Evolutionary conservation across 2,797 vertebrate genomes (phyloP).

Genomic region (Limosa lapponica): DNA sequence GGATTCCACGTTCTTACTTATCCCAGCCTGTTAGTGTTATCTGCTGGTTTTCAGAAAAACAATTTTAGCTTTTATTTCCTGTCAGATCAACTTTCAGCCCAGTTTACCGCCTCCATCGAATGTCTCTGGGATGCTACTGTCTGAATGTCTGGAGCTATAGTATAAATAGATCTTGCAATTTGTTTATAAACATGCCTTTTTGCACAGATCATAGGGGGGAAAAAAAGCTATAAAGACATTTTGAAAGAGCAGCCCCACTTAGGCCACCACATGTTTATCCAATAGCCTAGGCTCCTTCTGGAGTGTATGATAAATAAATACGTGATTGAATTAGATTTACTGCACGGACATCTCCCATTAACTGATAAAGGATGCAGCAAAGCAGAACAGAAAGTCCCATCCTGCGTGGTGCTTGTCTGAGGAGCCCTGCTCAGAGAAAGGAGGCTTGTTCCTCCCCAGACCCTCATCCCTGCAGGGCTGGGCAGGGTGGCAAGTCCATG

Average conservation of each 20-base stretch:
- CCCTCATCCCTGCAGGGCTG: neutral
- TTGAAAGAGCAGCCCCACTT: neutral
- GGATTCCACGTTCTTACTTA: neutral
- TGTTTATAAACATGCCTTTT: constrained; percentile 45
- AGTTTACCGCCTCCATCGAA: neutral
- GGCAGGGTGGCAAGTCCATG: neutral
- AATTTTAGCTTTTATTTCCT: constrained; percentile 63
- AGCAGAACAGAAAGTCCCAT: neutral
- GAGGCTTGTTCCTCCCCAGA: neutral
- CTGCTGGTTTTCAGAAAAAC: constrained; percentile 21
- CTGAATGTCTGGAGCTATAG: constrained; percentile 20
- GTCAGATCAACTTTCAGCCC: constrained; percentile 24
- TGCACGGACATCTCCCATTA: neutral
- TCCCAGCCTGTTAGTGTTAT: constrained; percentile 38
- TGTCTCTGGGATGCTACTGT: neutral
- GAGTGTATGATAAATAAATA: constrained; percentile 36
- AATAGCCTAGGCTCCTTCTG: neutral
- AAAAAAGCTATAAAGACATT: neutral
- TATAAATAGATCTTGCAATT: constrained; percentile 36
- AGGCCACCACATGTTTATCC: neutral
- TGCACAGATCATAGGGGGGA: neutral
- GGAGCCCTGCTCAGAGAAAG: neutral
- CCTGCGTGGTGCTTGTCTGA: neutral
- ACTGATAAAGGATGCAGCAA: neutral
- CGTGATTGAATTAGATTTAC: neutral